Conservation (phyloP, 2,888 invertebrate genomes). For the Galerucella calmariensis region DNA sequence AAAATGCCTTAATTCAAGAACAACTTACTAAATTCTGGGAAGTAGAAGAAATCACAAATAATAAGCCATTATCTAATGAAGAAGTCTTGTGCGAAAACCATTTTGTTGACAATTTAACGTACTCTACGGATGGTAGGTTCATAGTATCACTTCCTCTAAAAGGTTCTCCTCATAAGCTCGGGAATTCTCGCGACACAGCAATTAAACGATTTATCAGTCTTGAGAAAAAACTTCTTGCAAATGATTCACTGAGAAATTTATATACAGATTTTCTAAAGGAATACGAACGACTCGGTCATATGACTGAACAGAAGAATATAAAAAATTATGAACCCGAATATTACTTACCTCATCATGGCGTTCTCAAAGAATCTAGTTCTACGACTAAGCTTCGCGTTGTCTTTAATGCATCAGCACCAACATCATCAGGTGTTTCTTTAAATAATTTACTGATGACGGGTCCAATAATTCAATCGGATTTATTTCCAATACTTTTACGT, state of each 20-base stretch:
- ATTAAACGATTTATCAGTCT: slow-evolving; percentile 8
- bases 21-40: too few relatives aligned
- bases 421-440: slow-evolving; percentile 35
- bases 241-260: slow-evolving; percentile 26
- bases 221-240: slow-evolving; percentile 29
- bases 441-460: slow-evolving; percentile 37
- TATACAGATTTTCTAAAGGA: slow-evolving; percentile 38
- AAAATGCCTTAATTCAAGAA: too few relatives aligned
- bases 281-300: slow-evolving; percentile 38
- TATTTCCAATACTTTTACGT: slow-evolving; percentile 39
- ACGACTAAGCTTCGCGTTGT: slow-evolving; percentile 31
- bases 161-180: too few relatives aligned
- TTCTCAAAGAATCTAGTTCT: slow-evolving; percentile 30
- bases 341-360: slow-evolving; percentile 42
- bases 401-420: slow-evolving; percentile 37
- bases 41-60: too few relatives aligned
- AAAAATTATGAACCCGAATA: too few relatives aligned
- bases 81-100: too few relatives aligned
- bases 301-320: slow-evolving; percentile 24
- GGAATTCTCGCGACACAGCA: too few relatives aligned
- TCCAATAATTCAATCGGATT: slow-evolving; percentile 38
- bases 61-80: too few relatives aligned
- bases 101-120: too few relatives aligned
- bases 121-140: too few relatives aligned
- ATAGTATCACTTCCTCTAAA: too few relatives aligned